Base-by-base conservation (phyloP, 2,888 invertebrate species). In the Eupithecia insigniata region DNA sequence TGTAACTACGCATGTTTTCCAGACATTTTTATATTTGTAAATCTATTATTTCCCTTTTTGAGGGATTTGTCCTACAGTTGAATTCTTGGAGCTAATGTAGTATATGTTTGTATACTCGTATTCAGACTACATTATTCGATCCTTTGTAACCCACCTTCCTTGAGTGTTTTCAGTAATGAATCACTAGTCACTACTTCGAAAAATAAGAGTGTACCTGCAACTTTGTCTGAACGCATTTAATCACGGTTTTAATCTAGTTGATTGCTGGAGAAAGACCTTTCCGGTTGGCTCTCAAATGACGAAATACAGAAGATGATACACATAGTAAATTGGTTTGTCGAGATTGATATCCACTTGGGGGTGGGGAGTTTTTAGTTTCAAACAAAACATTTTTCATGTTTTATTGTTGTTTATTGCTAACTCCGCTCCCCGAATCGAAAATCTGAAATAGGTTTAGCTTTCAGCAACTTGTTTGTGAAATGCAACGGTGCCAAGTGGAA, bases 221-320 rank as follows among this genome's bases (percentile, higher is more conserved):
- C 84, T 83, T 81, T 80, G 79, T 79, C 78, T 84, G 85, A 85
- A 88, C 84, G 80, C 89, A 88, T 89, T 90, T 89, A 89, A 89
- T 89, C 89, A 87, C 85, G 80, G 82, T 87, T 86, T 64, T 88
- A 89, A 89, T 89, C 87, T 85, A 81, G 80, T 83, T 84, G 86
- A 88, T 89, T 88, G 89, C 87, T 79, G 81, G 74, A 69, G 75
- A 75, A 80, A 74, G 78, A 74, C 69, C 78, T 69, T 82, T 73
- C 78, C 77, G 75, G 80, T 82, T 71, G 78, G 36, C 67, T 1
- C 74, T 69, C 39, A 18, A 51, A 51, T 22, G 10, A 51, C 3
- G n/a, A 22, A 51, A 10, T 43, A 18, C 43, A 6, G 43, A 39
- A 12, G 6, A 43, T 43, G 58, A 46, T 66, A 32, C 46, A 7